phyloP scores from a whole-genome alignment of 2,113 vertebrate species.

The Lagenorhynchus albirostris region DNA sequence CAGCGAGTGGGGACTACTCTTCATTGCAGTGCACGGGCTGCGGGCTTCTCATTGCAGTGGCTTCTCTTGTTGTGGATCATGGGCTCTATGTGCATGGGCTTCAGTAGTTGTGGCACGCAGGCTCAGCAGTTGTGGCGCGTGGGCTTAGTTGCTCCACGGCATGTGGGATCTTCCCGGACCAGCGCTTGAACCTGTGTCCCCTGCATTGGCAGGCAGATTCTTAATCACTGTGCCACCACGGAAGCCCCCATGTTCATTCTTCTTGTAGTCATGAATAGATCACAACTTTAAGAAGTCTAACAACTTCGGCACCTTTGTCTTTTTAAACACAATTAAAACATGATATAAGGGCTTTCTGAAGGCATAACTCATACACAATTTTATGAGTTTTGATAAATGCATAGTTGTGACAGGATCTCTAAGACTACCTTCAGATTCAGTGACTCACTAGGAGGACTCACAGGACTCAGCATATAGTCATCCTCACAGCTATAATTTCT shows the following conservation, averaged over 20 bases:
- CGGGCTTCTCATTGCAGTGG: too few species aligned
- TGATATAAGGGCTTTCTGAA: not conserved
- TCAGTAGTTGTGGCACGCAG: too few species aligned
- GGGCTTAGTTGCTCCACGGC: too few species aligned
- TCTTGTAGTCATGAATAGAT: not conserved
- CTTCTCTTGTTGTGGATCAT: too few species aligned
- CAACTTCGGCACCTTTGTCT: not conserved
- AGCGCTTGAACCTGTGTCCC: too few species aligned
- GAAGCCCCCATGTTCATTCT: not conserved
- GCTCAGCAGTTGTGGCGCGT: too few species aligned
- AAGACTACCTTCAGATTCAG: not conserved
- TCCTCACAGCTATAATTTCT: not conserved
- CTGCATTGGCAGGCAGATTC: too few species aligned
- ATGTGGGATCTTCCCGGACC: too few species aligned
- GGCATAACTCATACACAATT: not conserved
- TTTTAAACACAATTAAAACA: slow-evolving; percentile 26
- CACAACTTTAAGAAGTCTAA: not conserved
- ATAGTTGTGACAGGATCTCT: not conserved
- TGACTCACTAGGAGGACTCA: not conserved
- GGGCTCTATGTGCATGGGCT: too few species aligned
- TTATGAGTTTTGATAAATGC: not conserved
- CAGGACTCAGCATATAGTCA: not conserved
- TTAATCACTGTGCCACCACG: too few species aligned
- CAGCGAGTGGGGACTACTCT: too few species aligned
- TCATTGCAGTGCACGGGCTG: rapidly evolving